phyloP scores from a whole-genome alignment of 2,888 invertebrate genomes.

The Phragmatobia fuliginosa region DNA sequence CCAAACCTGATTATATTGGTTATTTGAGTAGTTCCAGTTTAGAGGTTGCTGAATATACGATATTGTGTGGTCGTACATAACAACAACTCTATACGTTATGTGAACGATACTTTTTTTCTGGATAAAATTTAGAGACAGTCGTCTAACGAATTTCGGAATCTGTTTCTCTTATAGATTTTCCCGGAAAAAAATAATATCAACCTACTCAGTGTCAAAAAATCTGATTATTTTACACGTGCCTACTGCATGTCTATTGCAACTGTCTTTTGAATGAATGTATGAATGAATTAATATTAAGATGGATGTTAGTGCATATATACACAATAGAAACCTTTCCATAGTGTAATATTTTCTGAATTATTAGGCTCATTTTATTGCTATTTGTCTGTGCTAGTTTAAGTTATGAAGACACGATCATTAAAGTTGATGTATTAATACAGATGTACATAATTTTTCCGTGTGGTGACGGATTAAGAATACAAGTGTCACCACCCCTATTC shows the following conservation, averaged over 20 bases:
- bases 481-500: too few relatives aligned
- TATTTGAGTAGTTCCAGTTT: slow-evolving; percentile 9
- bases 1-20: slow-evolving; percentile 20
- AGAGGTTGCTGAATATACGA: slow-evolving; percentile 1
- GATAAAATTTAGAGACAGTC: too few relatives aligned
- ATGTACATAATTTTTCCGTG: background rate
- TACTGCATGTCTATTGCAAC: background rate
- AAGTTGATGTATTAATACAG: background rate
- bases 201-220: background rate
- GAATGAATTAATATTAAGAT: too few relatives aligned
- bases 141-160: background rate
- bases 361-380: too few relatives aligned
- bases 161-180: background rate
- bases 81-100: background rate
- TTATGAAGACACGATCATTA: too few relatives aligned
- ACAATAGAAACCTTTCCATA: too few relatives aligned
- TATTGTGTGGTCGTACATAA: background rate
- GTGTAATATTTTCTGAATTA: background rate
- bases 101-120: background rate
- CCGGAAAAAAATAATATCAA: background rate
- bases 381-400: too few relatives aligned
- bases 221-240: background rate
- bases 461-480: too few relatives aligned
- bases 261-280: too few relatives aligned
- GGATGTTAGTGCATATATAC: too few relatives aligned